These are phyloP conservation scores for Vombatus ursinus DNA, from an alignment of 2,113 vertebrate genomes.

Conservation along the genomic window DNA sequence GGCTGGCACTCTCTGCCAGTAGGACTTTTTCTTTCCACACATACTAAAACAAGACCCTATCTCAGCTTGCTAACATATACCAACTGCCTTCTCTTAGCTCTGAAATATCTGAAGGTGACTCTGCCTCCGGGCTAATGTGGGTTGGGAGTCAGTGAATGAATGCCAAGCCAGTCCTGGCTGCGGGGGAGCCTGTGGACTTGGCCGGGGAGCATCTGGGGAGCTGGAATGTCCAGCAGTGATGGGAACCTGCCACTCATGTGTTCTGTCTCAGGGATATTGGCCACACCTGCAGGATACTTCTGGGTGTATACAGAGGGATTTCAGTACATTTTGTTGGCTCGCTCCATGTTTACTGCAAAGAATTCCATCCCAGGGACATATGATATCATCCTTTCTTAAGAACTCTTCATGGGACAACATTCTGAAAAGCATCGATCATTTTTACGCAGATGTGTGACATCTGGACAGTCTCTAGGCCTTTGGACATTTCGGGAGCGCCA, in stretches of 20 bases:
- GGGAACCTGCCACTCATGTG: background rate
- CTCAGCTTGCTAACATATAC: background rate
- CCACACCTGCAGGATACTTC: background rate
- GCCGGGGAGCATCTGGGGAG: background rate
- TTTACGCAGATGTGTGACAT: background rate
- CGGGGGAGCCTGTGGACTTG: background rate
- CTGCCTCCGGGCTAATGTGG: background rate
- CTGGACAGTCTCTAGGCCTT: background rate
- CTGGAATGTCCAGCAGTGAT: background rate
- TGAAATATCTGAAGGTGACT: background rate
- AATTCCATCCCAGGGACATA: background rate
- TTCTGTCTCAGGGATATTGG: background rate
- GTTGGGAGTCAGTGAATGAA: background rate
- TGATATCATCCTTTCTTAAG: background rate
- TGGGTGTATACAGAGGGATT: background rate
- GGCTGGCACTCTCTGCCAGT: slow-evolving; percentile 9
- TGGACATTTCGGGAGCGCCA: background rate
- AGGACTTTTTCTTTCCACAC: slow-evolving; percentile 26
- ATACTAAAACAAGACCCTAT: background rate
- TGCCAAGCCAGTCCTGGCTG: background rate
- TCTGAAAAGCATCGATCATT: background rate
- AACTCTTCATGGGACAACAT: background rate
- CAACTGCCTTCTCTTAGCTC: background rate
- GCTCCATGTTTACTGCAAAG: background rate
- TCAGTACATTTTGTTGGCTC: background rate